A percentile compares a stretch with the other conserved stretches of the same genome.
phyloP scores from a whole-genome alignment of 1,140 invertebrate species.

The Papilio helenus region DNA sequence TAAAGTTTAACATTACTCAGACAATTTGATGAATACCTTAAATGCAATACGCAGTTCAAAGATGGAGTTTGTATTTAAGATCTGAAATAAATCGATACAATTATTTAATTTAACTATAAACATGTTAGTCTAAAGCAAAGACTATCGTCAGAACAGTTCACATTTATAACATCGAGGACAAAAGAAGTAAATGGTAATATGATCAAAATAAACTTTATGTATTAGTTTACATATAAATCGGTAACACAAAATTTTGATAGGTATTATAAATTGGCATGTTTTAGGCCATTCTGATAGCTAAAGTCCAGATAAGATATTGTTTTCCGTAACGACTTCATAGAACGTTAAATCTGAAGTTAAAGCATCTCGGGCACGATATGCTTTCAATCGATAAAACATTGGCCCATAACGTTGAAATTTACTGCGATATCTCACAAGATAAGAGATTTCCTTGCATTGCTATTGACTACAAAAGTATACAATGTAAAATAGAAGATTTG shows the following conservation, averaged over 20 bases:
- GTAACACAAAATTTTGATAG: background rate
- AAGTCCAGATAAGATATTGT: slow-evolving; percentile 21
- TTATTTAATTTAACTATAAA: background rate
- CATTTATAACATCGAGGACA: too few species aligned
- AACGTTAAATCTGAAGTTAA: slow-evolving; percentile 36
- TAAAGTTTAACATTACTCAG: background rate
- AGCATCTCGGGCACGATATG: slow-evolving; percentile 31
- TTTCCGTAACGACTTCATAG: slow-evolving; percentile 31
- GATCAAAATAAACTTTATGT: too few species aligned
- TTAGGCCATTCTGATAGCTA: background rate
- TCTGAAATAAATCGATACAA: background rate
- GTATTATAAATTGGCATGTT: slow-evolving; percentile 1
- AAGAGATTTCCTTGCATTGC: slow-evolving; percentile 1
- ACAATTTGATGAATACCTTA: slow-evolving; percentile 1
- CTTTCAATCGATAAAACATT: slow-evolving; percentile 34
- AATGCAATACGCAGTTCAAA: background rate
- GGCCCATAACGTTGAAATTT: slow-evolving; percentile 22
- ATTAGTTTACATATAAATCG: background rate
- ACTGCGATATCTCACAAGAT: slow-evolving; percentile 24
- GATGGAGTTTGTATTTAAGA: background rate
- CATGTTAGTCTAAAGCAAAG: background rate
- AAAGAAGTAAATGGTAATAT: too few species aligned
- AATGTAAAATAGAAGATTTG: background rate
- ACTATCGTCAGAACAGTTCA: background rate
- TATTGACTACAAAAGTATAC: background rate